phyloP scores from a whole-genome alignment of 2,797 vertebrate species.

The Danionella dracula region DNA sequence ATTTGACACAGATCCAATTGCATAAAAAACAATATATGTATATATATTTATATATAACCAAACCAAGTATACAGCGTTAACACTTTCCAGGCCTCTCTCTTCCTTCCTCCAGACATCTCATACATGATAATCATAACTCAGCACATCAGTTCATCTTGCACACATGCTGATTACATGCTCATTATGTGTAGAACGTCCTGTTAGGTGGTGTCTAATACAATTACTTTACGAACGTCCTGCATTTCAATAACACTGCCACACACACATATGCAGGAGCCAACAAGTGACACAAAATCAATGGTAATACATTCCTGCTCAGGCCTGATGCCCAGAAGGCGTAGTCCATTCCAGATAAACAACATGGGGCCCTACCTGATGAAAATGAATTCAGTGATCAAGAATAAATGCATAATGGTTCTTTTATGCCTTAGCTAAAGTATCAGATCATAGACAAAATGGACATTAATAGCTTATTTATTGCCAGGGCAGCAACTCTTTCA shows the following conservation, averaged over 20 bases:
- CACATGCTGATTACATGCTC: slow-evolving; percentile 40
- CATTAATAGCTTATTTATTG: no score
- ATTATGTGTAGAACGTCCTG: slow-evolving; percentile 42
- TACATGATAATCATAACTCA: slow-evolving; percentile 39
- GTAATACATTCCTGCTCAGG: slow-evolving; percentile 11
- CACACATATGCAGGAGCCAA: slow-evolving; percentile 26
- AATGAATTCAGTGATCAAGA: no score
- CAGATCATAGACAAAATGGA: no score
- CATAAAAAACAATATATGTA: no score
- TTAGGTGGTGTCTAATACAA: slow-evolving; percentile 50
- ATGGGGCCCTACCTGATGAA: no score
- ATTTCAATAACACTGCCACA: slow-evolving; percentile 41
- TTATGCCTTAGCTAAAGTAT: no score
- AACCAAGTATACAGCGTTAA: not conserved
- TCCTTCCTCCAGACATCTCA: slow-evolving; percentile 31
- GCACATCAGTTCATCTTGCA: slow-evolving; percentile 15
- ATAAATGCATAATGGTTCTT: no score
- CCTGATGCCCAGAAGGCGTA: no score
- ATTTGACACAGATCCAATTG: no score
- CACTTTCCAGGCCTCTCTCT: not conserved
- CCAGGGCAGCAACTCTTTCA: no score
- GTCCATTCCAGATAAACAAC: no score
- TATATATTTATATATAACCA: no score
- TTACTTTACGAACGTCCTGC: slow-evolving; percentile 35
- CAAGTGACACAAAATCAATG: slow-evolving; percentile 45